These are phyloP conservation scores for Tetrax tetrax DNA, from an alignment of 2,113 vertebrate genomes.

Conservation along the genomic window DNA sequence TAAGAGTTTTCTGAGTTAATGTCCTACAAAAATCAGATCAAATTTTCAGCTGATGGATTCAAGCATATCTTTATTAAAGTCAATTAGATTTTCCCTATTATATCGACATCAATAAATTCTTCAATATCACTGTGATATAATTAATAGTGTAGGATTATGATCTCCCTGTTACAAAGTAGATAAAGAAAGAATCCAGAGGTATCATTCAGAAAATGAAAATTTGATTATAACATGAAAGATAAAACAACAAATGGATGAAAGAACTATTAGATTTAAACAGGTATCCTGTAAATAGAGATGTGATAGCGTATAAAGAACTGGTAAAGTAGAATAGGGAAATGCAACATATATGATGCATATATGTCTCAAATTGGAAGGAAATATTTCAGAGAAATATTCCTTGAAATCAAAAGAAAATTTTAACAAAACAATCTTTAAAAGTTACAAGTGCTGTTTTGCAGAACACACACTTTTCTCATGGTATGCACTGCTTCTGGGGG, in stretches of 20 bases:
- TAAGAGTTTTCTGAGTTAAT: background rate
- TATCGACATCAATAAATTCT: background rate
- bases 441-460: fast-evolving
- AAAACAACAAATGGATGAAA: background rate
- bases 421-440: background rate
- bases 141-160: background rate
- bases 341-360: background rate
- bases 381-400: background rate
- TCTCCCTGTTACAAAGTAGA: background rate
- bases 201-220: background rate
- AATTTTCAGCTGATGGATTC: background rate
- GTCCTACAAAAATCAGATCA: background rate
- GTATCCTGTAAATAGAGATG: background rate
- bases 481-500: background rate
- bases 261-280: background rate
- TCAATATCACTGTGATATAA: background rate
- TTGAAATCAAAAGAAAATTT: background rate
- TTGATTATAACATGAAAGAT: background rate
- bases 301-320: background rate
- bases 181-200: background rate
- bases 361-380: background rate
- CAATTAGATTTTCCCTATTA: background rate
- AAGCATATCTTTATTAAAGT: background rate
- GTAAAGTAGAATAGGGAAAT: background rate
- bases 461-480: background rate